phyloP scores from a whole-genome alignment of 2,113 vertebrate species.

The Sinocyclocheilus anophthalmus region DNA sequence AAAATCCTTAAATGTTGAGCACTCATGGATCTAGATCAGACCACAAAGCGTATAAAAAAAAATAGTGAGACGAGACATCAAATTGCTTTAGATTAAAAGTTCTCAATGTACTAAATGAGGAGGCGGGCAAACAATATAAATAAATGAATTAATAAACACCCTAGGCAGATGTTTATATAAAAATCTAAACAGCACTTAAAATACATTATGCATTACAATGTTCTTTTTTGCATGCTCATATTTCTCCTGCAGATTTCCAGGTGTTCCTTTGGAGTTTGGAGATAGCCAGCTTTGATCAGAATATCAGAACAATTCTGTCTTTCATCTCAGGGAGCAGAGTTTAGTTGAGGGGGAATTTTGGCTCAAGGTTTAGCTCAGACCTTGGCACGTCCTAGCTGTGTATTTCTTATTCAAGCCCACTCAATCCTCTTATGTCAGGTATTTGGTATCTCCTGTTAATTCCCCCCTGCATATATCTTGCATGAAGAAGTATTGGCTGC shows the following conservation, averaged over 20 bases:
- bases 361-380: slow-evolving; percentile 68
- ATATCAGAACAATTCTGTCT: slow-evolving; percentile 75
- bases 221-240: slow-evolving; percentile 63
- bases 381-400: slow-evolving; percentile 57
- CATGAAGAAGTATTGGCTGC: slow-evolving; percentile 48
- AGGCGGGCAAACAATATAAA: slow-evolving; percentile 58
- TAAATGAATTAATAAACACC: slow-evolving; percentile 64
- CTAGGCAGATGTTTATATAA: slow-evolving; percentile 74
- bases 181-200: slow-evolving; percentile 72
- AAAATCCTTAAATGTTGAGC: neutral
- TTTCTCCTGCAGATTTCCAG: slow-evolving; percentile 68
- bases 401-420: slow-evolving; percentile 71
- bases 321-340: slow-evolving; percentile 71
- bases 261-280: slow-evolving; percentile 69
- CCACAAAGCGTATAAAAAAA: neutral
- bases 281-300: slow-evolving; percentile 73
- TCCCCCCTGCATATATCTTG: slow-evolving; percentile 61
- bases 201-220: slow-evolving; percentile 71
- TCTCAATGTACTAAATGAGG: slow-evolving; percentile 58
- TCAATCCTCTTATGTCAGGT: slow-evolving; percentile 67
- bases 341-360: slow-evolving; percentile 69
- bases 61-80: slow-evolving; percentile 28
- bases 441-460: slow-evolving; percentile 72
- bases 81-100: slow-evolving; percentile 58
- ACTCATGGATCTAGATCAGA: neutral